These are phyloP conservation scores for Crepidodera aurea DNA, from an alignment of 2,888 invertebrate genomes.

Conservation along the genomic window DNA sequence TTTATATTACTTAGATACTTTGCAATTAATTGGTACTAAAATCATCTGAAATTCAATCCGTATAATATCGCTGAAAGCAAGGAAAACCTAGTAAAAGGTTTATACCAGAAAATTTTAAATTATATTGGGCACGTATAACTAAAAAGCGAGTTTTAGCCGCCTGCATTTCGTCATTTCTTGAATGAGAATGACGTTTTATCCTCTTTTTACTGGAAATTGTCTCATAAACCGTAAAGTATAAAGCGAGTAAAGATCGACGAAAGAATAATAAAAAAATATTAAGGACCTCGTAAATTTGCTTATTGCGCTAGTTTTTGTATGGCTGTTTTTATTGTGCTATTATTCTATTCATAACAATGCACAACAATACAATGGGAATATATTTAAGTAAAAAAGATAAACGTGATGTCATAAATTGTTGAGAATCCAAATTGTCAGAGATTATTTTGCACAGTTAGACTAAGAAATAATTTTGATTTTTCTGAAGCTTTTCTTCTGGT, in stretches of 20 bases:
- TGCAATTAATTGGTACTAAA: too few relatives aligned
- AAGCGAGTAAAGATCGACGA: slow-evolving; percentile 52
- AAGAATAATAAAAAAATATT: slow-evolving; percentile 56
- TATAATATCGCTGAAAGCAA: too few relatives aligned
- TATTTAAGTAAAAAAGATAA: not conserved
- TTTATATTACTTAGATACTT: too few relatives aligned
- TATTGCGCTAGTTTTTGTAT: slow-evolving; percentile 49
- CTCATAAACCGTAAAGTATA: slow-evolving; percentile 12
- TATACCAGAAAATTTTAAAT: not conserved
- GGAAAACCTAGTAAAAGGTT: not conserved
- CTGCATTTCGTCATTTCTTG: not conserved
- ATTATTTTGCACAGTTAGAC: too few relatives aligned
- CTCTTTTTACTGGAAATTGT: slow-evolving; percentile 7
- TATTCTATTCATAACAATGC: not conserved
- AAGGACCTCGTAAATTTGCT: slow-evolving; percentile 54
- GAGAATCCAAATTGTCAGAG: too few relatives aligned
- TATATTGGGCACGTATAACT: not conserved
- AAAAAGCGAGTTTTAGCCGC: not conserved
- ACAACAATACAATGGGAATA: not conserved
- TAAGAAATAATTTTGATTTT: too few relatives aligned
- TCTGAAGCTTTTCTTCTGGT: too few relatives aligned
- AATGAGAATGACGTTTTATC: slow-evolving; percentile 13
- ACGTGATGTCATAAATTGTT: too few relatives aligned
- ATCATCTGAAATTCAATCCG: too few relatives aligned
- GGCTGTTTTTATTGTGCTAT: slow-evolving; percentile 47